Evolutionary conservation across 2,888 invertebrate species (phyloP), one percentile per base, ranked within the genome.

Genomic region (Axea sp.): DNA sequence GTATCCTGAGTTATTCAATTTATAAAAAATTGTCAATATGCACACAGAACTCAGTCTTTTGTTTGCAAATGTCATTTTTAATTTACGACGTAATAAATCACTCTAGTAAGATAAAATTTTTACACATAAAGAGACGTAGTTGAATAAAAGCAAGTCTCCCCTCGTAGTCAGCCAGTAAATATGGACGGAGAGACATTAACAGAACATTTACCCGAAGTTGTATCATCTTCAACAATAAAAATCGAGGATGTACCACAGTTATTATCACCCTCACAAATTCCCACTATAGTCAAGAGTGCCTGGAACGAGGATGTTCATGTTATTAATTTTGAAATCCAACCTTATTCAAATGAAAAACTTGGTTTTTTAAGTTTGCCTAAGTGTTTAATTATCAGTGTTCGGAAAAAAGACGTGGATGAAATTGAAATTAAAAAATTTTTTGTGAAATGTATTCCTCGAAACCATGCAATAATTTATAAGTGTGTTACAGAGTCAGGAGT

Each of bases 391-490:
- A 76, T 85, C 3, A 75, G 64, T 1, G 47, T 71, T 0, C 47
- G 64, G 7, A 72, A 33, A 0, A 73, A 57, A 17, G 39, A 14
- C 3, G 24, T 19, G 4, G 8, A 35, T 0, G 65, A 57, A 1
- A 30, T 15, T 0, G 45, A 78, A 8, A 71, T 15, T 0, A 30
- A 87, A 0, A 82, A 81, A 11, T 90, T 91, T 69, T 93, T 93
- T 78, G 86, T 91, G 0, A 93, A 93, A 83, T 88, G 89, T 3
- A 85, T 91, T 51, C 92, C 93, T 0, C 86, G 86, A 60, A 88
- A 88, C 41, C 80, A n/a, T n/a, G n/a, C 81, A 0, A 81, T 86
- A 6, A 90, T 90, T 78, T 89, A 89, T 77, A 88, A 88, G 5
- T 90, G 90, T 73, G 76, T 91, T 0, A 81, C 84, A 14, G 89